Percentiles rank a stretch among this genome's conserved stretches.
These are phyloP conservation scores for Glareola pratincola DNA, from an alignment of 2,113 vertebrate genomes.

Conservation along the genomic window DNA sequence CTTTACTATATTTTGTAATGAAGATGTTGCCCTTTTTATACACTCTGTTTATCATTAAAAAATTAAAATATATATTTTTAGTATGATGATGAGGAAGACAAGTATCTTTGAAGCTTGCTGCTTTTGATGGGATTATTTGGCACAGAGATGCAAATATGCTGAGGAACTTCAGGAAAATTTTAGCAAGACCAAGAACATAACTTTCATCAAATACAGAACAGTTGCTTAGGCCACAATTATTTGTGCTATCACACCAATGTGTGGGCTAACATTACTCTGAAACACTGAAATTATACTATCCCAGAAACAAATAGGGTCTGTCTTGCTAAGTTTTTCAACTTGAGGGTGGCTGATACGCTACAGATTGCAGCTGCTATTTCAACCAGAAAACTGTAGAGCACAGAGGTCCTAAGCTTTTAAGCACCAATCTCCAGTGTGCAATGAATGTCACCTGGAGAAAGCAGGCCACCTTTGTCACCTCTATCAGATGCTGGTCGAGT, in stretches of 20 bases:
- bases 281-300: not conserved
- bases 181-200: not conserved
- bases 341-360: not conserved
- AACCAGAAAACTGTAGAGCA: not conserved
- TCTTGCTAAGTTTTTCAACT: not conserved
- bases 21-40: not conserved
- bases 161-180: not conserved
- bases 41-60: not conserved
- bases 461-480: not conserved
- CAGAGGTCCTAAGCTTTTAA: not conserved
- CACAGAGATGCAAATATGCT: not conserved
- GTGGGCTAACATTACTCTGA: not conserved
- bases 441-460: not conserved
- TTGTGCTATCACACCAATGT: not conserved
- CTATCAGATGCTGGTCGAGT: not conserved
- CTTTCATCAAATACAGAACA: not conserved
- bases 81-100: not conserved
- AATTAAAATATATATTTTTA: not conserved
- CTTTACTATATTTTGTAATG: not conserved
- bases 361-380: not conserved
- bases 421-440: fast-evolving
- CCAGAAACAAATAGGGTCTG: not conserved
- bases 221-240: not conserved
- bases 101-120: not conserved
- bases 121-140: not conserved